A percentile compares a stretch with the other conserved stretches of the same genome.
These are phyloP conservation scores for Galeopsomyia nigrocyanea DNA, from an alignment of 2,888 invertebrate species.

Conservation along the genomic window DNA sequence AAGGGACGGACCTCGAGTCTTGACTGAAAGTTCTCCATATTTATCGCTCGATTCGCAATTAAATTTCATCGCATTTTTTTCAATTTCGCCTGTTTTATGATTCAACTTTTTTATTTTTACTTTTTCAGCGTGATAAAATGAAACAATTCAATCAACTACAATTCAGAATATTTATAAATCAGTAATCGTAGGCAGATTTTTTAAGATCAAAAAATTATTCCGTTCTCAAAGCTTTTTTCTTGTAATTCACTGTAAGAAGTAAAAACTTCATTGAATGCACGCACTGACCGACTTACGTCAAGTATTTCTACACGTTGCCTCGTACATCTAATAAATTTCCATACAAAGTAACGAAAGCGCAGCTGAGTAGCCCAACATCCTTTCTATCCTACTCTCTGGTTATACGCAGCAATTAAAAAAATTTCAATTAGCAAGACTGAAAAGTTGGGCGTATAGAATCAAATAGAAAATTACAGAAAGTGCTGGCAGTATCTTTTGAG, in stretches of 20 bases:
- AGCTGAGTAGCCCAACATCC: background rate
- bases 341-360: background rate
- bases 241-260: conserved; percentile 18
- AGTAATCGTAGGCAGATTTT: no score
- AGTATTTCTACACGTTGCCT: background rate
- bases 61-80: no score
- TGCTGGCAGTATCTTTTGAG: no score
- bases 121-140: no score
- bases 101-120: no score
- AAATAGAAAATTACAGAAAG: conserved; percentile 10
- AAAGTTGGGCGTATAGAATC: background rate
- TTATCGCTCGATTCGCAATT: no score
- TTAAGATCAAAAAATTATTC: no score
- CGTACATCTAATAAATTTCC: background rate
- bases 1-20: conserved; percentile 22
- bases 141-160: no score
- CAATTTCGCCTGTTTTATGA: no score
- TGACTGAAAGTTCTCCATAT: no score
- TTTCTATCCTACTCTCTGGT: background rate
- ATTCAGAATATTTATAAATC: no score
- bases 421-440: conserved; percentile 12
- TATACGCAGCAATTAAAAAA: conserved; percentile 1
- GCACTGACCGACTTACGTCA: conserved; percentile 1
- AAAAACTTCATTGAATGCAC: conserved; percentile 4
- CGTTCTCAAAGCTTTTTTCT: no score